Evolutionary conservation across 2,797 vertebrate genomes (phyloP).

Genomic region (Smutsia gigantea): DNA sequence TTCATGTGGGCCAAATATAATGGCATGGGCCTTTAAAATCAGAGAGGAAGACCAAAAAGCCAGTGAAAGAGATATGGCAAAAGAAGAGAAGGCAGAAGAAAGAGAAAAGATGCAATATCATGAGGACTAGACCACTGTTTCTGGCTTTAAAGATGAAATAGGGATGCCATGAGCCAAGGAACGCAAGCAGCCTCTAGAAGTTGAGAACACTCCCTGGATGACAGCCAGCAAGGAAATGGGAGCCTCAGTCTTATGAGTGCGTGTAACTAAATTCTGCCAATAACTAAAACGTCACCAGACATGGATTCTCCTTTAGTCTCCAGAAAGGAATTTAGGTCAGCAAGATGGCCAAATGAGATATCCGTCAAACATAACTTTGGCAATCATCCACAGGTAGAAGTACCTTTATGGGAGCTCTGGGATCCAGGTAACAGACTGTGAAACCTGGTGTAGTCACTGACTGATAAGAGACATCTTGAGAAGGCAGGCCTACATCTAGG

Average conservation of each 20-base stretch:
- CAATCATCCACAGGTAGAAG: neutral
- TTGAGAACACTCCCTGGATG: neutral
- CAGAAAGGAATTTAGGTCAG: neutral
- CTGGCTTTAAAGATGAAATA: neutral
- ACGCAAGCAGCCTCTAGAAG: too few species aligned
- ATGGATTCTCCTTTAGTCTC: neutral
- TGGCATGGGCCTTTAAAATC: neutral
- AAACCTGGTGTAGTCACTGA: neutral
- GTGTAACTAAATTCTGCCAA: neutral
- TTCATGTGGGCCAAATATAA: neutral
- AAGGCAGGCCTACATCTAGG: neutral
- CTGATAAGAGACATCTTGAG: neutral
- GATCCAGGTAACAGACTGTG: neutral
- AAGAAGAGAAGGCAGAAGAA: neutral
- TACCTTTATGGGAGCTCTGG: neutral
- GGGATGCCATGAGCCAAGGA: neutral
- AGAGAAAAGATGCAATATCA: neutral
- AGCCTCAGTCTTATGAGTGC: neutral
- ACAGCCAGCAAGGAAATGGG: neutral
- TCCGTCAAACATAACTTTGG: neutral
- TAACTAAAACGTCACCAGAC: neutral
- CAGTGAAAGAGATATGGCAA: neutral
- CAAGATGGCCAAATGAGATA: neutral
- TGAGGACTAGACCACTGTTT: neutral
- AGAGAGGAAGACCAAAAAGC: neutral